Conservation (phyloP, 2,888 invertebrate species). For the Mesopsocus fuscifrons region DNA sequence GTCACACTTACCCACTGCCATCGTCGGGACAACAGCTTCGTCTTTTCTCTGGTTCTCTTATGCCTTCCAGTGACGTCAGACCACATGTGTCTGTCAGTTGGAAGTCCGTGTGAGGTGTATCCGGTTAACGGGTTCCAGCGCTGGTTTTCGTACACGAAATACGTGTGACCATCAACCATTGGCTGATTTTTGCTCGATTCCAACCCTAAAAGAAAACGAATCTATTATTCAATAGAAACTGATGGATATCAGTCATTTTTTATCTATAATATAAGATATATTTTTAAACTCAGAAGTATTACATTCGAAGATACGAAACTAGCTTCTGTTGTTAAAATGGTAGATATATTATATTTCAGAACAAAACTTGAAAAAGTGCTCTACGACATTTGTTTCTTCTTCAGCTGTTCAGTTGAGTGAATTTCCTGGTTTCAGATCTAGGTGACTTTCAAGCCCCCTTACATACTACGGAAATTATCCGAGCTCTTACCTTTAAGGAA, state of each 20-base stretch:
- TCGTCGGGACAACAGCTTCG: constrained; percentile 63
- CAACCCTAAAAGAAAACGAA: constrained; percentile 23
- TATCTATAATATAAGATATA: too few species aligned
- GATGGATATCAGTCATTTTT: constrained; percentile 3
- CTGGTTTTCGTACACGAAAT: constrained; percentile 85
- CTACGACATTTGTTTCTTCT: too few species aligned
- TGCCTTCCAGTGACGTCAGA: constrained; percentile 71
- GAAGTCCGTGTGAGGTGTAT: constrained; percentile 67
- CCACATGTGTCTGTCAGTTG: constrained; percentile 81
- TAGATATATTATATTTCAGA: too few species aligned
- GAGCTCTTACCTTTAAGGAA: constrained; percentile 50
- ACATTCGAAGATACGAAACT: too few species aligned
- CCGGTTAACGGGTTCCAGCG: constrained; percentile 86
- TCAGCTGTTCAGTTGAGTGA: too few species aligned
- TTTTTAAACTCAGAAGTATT: too few species aligned
- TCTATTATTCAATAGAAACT: constrained; percentile 4
- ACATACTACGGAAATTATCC: too few species aligned
- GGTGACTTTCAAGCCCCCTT: too few species aligned
- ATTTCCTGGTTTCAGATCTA: too few species aligned
- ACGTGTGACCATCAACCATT: constrained; percentile 71
- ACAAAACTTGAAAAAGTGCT: too few species aligned
- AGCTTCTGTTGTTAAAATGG: too few species aligned
- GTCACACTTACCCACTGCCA: constrained; percentile 82
- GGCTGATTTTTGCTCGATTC: constrained; percentile 34
- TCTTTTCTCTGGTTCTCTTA: constrained; percentile 68